Conservation (phyloP, 2,113 vertebrate species). For the Clarias macrocephalus region DNA sequence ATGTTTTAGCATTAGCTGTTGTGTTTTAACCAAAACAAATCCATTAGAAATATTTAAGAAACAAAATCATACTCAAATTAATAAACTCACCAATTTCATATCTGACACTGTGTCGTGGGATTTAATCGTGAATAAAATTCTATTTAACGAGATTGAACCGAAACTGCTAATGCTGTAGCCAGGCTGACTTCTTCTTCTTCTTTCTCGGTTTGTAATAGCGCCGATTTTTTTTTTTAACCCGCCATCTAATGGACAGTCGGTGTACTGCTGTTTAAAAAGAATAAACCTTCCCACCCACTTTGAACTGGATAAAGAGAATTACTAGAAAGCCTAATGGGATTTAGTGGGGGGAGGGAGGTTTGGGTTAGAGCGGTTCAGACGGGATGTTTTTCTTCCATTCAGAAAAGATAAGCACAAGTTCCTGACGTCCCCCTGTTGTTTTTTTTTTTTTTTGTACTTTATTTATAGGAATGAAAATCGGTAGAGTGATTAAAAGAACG, state of each 20-base stretch:
- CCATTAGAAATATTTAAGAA: background rate
- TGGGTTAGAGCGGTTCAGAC: background rate
- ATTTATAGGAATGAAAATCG: background rate
- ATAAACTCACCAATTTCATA: slow-evolving; percentile 52
- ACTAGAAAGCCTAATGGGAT: slow-evolving; percentile 2
- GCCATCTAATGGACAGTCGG: background rate
- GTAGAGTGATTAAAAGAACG: background rate
- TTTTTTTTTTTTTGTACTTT: background rate
- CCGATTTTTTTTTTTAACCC: background rate
- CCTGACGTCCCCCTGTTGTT: no score
- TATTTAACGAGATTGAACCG: background rate
- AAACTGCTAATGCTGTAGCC: background rate
- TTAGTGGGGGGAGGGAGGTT: background rate
- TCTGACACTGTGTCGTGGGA: background rate
- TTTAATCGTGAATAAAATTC: background rate
- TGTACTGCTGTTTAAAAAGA: background rate
- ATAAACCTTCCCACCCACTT: background rate
- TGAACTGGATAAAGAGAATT: background rate
- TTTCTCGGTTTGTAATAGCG: background rate
- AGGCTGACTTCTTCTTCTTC: background rate
- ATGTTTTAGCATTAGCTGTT: background rate
- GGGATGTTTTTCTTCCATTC: background rate
- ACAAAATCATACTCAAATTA: fast-evolving
- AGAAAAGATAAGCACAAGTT: slow-evolving; percentile 5
- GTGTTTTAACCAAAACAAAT: background rate